Evolutionary conservation across 2,888 invertebrate species (phyloP), one percentile per base, ranked within the genome.

Genomic region (Drosophila sordidapex): DNA sequence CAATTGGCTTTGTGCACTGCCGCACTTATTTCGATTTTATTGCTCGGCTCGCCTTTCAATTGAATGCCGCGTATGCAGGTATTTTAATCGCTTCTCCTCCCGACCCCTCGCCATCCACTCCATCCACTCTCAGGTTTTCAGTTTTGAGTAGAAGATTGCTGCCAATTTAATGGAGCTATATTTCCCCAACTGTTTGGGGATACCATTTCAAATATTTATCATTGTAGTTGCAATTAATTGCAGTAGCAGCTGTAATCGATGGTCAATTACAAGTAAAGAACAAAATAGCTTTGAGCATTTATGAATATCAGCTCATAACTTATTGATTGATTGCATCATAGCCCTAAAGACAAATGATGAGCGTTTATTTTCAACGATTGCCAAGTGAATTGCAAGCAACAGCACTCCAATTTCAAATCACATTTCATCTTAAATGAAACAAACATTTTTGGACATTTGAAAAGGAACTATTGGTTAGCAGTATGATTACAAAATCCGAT

Each of bases 1-100:
- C 82, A 79, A 84, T 84, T 82, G 74, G 38, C 67, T 61, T 70
- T 66, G 69, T 66, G 69, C 66, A 77, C 70, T 63, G 70, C 67
- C 46, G 74, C 63, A 69, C 63, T 66, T 79, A 74, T 68, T 68
- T 74, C 63, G 57, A 74, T 68, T 74, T 66, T 70, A 70, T 78
- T 81, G 69, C 70, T 79, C 69, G 69, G 68, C 61, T 79, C 67
- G 52, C 53, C 67, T 70, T 70, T 61, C 57, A 76, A 76, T 69
- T 54, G 65, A 67, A 62, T 51, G 56, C 56, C 51, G 61, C 68
- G 25, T 57, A 31, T 62, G 59, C 61, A 57, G 63, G 54, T 63
- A 58, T 53, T 66, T 57, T 48, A 52, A 73, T 29, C 35, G 43
- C 15, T 18, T 40, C 63, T 40, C 46, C 59, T 15, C 46, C 0